A percentile compares a stretch with the other conserved stretches of the same genome.
Conservation (phyloP, 2,113 vertebrate genomes). For the Casuarius casuarius region DNA sequence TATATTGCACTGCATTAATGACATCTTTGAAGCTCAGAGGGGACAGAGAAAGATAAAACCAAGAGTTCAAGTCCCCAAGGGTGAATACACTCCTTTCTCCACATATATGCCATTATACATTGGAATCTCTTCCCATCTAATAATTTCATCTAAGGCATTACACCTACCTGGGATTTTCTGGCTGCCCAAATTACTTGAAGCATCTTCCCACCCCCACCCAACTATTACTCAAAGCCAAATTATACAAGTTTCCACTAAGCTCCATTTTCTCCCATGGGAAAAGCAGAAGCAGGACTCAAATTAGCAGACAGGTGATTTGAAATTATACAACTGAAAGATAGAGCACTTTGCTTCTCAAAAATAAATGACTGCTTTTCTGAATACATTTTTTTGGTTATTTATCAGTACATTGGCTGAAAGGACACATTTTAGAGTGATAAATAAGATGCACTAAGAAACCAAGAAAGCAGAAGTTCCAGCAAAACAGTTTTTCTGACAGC, state of each 20-base stretch:
- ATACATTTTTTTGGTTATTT: not conserved
- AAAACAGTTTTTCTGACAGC: not conserved
- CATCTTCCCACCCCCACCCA: not conserved
- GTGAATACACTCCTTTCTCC: not conserved
- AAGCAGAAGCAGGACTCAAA: not conserved
- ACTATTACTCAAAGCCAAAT: conserved; percentile 4
- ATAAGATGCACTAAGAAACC: not conserved
- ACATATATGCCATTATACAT: not conserved
- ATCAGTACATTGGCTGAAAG: not conserved
- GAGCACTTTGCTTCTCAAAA: not conserved
- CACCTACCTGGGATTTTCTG: conserved; percentile 41
- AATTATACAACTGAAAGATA: not conserved
- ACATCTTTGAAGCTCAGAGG: not conserved
- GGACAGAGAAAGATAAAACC: not conserved
- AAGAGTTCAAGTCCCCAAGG: not conserved
- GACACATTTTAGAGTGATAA: not conserved
- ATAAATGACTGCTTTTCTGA: not conserved
- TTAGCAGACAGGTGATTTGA: not conserved
- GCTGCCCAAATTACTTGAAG: not conserved
- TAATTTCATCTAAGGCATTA: not conserved
- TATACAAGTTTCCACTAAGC: not conserved
- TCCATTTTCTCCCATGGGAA: not conserved
- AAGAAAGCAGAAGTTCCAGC: not conserved
- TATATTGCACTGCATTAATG: not conserved
- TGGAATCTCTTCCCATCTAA: conserved; percentile 20